A percentile compares a stretch with the other conserved stretches of the same genome.
phyloP scores from a whole-genome alignment of 1,140 invertebrate genomes.

The Penaeus vannamei region DNA sequence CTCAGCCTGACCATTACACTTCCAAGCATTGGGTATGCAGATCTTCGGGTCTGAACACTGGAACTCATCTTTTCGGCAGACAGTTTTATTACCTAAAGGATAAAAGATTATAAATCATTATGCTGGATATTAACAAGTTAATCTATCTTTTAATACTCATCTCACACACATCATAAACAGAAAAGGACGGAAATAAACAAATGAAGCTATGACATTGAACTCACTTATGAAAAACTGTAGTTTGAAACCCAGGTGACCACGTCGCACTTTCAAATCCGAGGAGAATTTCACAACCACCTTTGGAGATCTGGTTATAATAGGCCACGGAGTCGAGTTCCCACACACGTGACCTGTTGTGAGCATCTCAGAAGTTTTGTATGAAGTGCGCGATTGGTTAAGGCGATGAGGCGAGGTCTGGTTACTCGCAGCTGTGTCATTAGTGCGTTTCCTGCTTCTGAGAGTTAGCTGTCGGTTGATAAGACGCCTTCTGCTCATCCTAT shows the following conservation, averaged over 20 bases:
- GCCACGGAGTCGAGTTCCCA: conserved; percentile 11
- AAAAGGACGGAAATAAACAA: neutral
- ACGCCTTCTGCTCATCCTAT: no score
- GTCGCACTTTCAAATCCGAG: neutral
- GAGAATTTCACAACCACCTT: conserved; percentile 23
- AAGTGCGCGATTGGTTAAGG: no score
- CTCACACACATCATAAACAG: neutral
- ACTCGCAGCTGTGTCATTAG: neutral
- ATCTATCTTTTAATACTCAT: neutral
- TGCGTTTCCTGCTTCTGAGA: no score
- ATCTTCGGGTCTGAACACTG: neutral
- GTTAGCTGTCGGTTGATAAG: no score
- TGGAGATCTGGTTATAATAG: conserved; percentile 27
- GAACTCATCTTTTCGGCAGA: conserved; percentile 20
- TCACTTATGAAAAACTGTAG: conserved; percentile 38
- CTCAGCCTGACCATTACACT: conserved; percentile 14
- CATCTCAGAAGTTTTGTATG: neutral
- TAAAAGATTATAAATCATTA: neutral
- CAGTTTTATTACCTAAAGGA: conserved; percentile 29
- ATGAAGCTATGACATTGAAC: neutral
- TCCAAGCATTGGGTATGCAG: conserved; percentile 15
- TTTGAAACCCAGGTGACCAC: conserved; percentile 2
- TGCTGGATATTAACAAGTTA: neutral
- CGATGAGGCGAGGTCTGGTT: neutral
- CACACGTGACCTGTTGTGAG: conserved; percentile 2